Base-by-base conservation (phyloP, 2,113 vertebrate species). In the Ageneiosus marmoratus region DNA sequence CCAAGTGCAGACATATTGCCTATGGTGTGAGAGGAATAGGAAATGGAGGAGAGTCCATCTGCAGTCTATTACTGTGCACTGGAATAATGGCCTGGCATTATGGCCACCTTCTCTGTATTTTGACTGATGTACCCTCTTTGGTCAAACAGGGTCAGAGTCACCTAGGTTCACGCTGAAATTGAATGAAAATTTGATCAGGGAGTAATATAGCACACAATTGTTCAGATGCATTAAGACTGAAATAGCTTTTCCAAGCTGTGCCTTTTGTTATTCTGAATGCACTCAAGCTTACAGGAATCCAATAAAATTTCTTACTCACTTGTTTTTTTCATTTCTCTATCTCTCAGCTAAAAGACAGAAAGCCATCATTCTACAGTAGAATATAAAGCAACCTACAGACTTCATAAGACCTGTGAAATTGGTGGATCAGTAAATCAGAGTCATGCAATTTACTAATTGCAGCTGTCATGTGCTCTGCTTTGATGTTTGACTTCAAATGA, bases 1-100 rank as follows among this genome's bases (percentile, higher is more conserved):
- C 77, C 58, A 79, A 65, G 58, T 72, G 20, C 65, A 65, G 48
- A 55, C 55, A 76, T 37, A 63, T 63, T 82, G 81, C 72, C 10
- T n/a, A 51, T 16, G 24, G 44, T 24, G 58, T 37, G 56, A 63
- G 29, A 63, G 34, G 22, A 22, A 50, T 53, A 51, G 20, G 22
- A 75, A 75, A 75, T 50, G 44, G 44, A 63, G n/a, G 24, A 7
- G 18, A 8, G 29, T 34, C 63, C n/a, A 50, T 51, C 29, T 70
- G 56, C 77, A 79, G 37, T 62, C 51, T 77, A 41, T 56, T 46
- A 76, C 50, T 55, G 41, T 50, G 48, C n/a, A 65, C 58, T 63
- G 48, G 44, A 79, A 63, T 79, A 32, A 78, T 63, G 58, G 16
- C 34, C 56, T 63, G 24, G 50, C 50, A 34, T 20, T 11, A 41